Conservation (phyloP, 2,888 invertebrate genomes). For the Drosophila anceps region DNA sequence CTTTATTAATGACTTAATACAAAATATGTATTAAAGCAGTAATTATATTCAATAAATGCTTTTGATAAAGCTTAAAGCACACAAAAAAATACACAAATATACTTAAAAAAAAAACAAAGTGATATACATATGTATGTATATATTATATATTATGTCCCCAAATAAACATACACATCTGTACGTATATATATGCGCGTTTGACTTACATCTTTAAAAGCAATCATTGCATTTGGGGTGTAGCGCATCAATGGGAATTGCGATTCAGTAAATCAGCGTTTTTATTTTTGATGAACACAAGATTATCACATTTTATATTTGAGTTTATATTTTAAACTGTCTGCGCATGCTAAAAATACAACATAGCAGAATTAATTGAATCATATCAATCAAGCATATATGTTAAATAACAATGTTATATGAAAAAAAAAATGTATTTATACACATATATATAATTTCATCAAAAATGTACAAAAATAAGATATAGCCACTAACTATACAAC, state of each 20-base stretch:
- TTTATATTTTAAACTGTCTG: conserved; percentile 19
- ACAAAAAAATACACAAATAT: neutral
- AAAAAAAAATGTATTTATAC: conserved; percentile 6
- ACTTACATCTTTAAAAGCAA: conserved; percentile 59
- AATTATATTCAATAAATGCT: conserved; percentile 4
- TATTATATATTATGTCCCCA: no score
- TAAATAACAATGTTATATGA: neutral
- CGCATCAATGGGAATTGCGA: neutral
- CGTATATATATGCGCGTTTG: conserved; percentile 46
- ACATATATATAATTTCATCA: conserved; percentile 2
- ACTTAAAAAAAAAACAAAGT: no score
- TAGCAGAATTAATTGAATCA: neutral
- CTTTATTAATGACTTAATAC: neutral
- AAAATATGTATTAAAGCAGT: neutral
- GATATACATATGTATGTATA: neutral
- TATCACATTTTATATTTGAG: conserved; percentile 47
- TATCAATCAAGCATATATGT: neutral
- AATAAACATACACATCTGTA: neutral
- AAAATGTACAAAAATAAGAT: conserved; percentile 11
- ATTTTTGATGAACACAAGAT: conserved; percentile 5
- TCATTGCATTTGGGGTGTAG: conserved; percentile 30
- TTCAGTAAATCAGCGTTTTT: conserved; percentile 8
- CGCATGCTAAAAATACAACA: conserved; percentile 9
- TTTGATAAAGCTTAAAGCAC: conserved; percentile 3
- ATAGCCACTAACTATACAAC: no score